Conservation (phyloP, 2,113 vertebrate genomes). For the Aptenodytes patagonicus region DNA sequence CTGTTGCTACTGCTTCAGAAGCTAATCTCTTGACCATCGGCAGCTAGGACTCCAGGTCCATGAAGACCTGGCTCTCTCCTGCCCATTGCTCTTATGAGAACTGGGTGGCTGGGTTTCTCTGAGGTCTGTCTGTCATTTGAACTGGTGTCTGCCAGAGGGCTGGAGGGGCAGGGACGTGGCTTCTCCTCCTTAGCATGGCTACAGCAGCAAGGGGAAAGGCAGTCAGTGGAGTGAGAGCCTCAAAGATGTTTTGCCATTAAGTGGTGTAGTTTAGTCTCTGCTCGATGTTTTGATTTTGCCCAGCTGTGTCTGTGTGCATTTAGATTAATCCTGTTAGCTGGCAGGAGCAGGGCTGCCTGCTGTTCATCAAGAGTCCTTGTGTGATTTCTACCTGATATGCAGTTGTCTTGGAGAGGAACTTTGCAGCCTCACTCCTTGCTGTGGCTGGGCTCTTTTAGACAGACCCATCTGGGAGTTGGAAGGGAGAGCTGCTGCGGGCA, state of each 20-base stretch:
- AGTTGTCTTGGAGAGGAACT: background rate
- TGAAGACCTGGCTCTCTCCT: background rate
- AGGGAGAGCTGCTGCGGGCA: background rate
- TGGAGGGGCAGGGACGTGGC: background rate
- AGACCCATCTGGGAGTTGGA: fast-evolving
- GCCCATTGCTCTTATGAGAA: background rate
- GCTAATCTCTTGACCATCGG: background rate
- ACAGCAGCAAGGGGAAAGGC: background rate
- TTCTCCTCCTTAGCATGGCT: background rate
- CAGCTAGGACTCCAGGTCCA: background rate
- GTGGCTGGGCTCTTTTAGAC: background rate
- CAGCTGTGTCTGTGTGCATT: conserved; percentile 63
- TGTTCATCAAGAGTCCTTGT: conserved; percentile 62
- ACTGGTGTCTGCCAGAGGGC: background rate
- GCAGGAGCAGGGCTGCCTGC: conserved; percentile 34
- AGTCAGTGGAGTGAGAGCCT: background rate
- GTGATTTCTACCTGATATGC: conserved; percentile 36
- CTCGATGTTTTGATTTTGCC: conserved; percentile 65
- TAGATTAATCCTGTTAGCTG: conserved; percentile 67
- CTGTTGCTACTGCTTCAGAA: background rate
- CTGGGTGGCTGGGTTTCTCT: background rate
- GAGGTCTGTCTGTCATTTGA: background rate
- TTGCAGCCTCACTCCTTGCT: background rate
- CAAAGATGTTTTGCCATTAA: background rate
- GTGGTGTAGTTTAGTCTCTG: conserved; percentile 22